Conservation (phyloP, 2,888 invertebrate species). For the Erynnis tages region DNA sequence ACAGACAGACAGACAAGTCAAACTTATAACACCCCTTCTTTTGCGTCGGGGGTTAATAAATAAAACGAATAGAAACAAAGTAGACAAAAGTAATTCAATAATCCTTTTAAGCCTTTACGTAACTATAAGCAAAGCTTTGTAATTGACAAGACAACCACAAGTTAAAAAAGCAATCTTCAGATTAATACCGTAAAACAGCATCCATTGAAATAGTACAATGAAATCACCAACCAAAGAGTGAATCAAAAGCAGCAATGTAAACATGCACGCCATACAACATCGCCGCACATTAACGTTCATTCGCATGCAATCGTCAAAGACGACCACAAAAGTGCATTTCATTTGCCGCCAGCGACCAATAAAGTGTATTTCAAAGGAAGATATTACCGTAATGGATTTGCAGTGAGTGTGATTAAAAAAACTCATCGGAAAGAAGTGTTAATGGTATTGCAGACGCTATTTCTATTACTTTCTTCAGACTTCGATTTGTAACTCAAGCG, state of each 20-base stretch:
- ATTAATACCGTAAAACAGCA: too few species aligned
- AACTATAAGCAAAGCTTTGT: too few species aligned
- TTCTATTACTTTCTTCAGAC: not conserved
- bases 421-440: slow-evolving; percentile 29
- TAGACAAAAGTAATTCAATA: too few species aligned
- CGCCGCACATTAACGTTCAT: too few species aligned
- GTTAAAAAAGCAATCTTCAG: too few species aligned
- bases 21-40: too few species aligned
- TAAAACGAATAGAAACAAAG: too few species aligned
- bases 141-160: too few species aligned
- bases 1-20: too few species aligned
- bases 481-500: not conserved
- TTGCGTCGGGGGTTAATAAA: too few species aligned
- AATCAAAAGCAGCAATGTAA: not conserved
- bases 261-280: too few species aligned
- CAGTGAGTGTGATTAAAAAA: slow-evolving; percentile 41
- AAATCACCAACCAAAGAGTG: not conserved
- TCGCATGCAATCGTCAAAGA: slow-evolving; percentile 40
- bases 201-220: not conserved
- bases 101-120: too few species aligned
- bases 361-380: slow-evolving; percentile 55
- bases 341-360: slow-evolving; percentile 51
- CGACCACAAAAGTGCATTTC: slow-evolving; percentile 55
- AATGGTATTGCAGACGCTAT: slow-evolving; percentile 31
- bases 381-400: slow-evolving; percentile 58